These are phyloP conservation scores for Brachionus paranguensis DNA, from an alignment of 1,140 invertebrate species.

Conservation along the genomic window DNA sequence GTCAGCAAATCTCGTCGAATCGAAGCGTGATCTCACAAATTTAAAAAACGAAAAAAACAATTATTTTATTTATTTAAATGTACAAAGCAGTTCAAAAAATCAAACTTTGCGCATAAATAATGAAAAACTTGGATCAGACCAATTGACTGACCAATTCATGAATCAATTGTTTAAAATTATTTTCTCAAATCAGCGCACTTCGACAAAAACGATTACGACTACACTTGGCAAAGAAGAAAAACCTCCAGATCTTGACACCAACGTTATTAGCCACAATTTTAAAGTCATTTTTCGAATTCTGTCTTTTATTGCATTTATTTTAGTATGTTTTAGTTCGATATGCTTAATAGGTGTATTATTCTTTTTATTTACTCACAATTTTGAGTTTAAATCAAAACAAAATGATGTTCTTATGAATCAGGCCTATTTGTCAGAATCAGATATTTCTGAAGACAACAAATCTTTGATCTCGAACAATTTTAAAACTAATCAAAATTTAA, in stretches of 20 bases:
- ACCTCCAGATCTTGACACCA: neutral
- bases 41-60: constrained; percentile 35
- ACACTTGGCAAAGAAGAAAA: neutral
- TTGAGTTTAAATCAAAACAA: neutral
- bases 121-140: neutral
- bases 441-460: neutral
- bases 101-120: neutral
- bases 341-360: neutral
- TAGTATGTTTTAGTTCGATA: constrained; percentile 17
- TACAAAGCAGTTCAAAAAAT: neutral
- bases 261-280: neutral
- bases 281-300: neutral
- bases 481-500: neutral
- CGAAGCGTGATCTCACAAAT: neutral
- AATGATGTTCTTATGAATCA: neutral
- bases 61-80: constrained; percentile 21
- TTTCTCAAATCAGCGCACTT: neutral
- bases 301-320: constrained; percentile 17
- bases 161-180: neutral
- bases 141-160: neutral
- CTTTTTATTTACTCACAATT: neutral
- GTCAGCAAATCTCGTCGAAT: neutral
- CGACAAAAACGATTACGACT: neutral
- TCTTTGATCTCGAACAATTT: neutral
- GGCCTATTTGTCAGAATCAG: neutral